A percentile compares a stretch with the other conserved stretches of the same genome.
These are phyloP conservation scores for Lucinisca nassula DNA, from an alignment of 2,888 invertebrate species.

Conservation along the genomic window DNA sequence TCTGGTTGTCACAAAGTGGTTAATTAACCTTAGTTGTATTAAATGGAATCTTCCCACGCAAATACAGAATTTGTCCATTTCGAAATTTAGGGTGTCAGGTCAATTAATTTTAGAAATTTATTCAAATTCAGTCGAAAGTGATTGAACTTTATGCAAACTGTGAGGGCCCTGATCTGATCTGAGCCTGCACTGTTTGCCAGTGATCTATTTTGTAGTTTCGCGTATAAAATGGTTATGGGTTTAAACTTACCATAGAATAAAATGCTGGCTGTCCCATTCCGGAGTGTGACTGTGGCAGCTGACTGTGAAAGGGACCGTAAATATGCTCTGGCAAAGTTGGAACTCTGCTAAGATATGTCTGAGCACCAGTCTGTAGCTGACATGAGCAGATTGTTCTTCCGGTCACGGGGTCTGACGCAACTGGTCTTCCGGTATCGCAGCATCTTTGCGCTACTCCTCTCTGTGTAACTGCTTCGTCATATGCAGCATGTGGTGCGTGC, in stretches of 20 bases:
- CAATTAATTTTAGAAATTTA: too few relatives aligned
- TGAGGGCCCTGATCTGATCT: too few relatives aligned
- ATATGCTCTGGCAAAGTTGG: slow-evolving; percentile 61
- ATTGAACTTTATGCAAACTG: too few relatives aligned
- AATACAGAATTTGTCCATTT: too few relatives aligned
- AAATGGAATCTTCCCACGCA: too few relatives aligned
- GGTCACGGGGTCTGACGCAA: slow-evolving; percentile 69
- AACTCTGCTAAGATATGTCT: slow-evolving; percentile 64
- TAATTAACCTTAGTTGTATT: too few relatives aligned
- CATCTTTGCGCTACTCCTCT: background rate
- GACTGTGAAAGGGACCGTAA: slow-evolving; percentile 19
- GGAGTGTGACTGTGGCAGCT: background rate
- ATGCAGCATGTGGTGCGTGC: background rate
- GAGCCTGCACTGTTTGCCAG: too few relatives aligned
- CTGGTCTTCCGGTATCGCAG: slow-evolving; percentile 58
- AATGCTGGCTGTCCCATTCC: slow-evolving; percentile 56
- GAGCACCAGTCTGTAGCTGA: slow-evolving; percentile 63
- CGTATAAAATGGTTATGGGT: too few relatives aligned
- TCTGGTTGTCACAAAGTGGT: too few relatives aligned
- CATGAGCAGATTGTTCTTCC: slow-evolving; percentile 73
- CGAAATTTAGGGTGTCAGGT: too few relatives aligned
- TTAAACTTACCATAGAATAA: slow-evolving; percentile 53
- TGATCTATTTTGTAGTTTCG: too few relatives aligned
- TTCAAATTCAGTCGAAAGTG: too few relatives aligned
- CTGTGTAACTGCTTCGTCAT: background rate